phyloP scores from a whole-genome alignment of 2,113 vertebrate species.

The Rhipidura dahli region DNA sequence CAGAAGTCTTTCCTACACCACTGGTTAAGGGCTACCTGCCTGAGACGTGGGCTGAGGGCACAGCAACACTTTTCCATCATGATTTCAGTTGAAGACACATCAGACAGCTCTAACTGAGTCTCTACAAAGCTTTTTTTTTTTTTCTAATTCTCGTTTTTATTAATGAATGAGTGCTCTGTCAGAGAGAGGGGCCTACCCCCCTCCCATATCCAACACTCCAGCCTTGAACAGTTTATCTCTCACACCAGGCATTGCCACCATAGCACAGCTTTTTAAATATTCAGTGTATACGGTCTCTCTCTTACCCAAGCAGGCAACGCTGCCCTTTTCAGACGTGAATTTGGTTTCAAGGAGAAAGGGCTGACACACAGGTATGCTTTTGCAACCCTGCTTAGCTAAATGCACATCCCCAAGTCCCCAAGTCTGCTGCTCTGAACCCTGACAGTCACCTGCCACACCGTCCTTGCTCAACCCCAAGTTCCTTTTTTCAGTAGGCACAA shows the following conservation, averaged over 20 bases:
- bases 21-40: background rate
- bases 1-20: background rate
- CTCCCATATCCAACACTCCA: background rate
- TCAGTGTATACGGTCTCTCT: accelerated
- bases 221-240: background rate
- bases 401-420: background rate
- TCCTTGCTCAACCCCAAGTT: background rate
- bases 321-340: background rate
- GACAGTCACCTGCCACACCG: accelerated
- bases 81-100: background rate
- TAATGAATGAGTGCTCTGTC: background rate
- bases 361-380: background rate
- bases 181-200: background rate
- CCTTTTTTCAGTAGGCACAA: background rate
- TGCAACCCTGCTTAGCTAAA: background rate
- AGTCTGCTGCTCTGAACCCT: background rate
- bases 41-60: background rate
- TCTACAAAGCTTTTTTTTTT: background rate
- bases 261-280: background rate
- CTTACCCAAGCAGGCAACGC: accelerated
- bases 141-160: background rate
- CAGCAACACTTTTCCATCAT: accelerated
- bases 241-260: background rate
- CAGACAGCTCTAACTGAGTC: background rate
- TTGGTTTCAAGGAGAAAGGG: background rate